These are phyloP conservation scores for Steromphala cineraria DNA, from an alignment of 2,888 invertebrate genomes.

Conservation along the genomic window DNA sequence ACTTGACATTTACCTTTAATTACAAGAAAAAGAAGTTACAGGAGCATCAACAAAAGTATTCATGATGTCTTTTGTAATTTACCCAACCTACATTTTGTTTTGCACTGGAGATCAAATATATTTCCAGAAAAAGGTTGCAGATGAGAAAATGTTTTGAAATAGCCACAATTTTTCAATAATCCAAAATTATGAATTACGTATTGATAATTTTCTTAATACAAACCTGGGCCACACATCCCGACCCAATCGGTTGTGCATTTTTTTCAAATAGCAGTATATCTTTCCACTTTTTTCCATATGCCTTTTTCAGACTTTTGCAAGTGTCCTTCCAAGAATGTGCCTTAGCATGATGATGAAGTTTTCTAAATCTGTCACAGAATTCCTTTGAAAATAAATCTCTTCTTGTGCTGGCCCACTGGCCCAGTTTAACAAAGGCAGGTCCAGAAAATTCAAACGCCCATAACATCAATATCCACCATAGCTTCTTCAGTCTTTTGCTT, in stretches of 20 bases:
- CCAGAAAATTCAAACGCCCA: constrained; percentile 75
- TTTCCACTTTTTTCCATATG: constrained; percentile 74
- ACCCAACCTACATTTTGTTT: too few species aligned
- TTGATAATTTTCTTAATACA: background rate
- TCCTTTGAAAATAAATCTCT: constrained; percentile 77
- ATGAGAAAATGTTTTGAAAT: background rate
- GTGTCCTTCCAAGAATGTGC: constrained; percentile 76
- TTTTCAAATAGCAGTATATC: constrained; percentile 73
- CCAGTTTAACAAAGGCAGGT: constrained; percentile 78
- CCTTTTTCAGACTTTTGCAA: constrained; percentile 58
- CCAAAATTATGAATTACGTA: too few species aligned
- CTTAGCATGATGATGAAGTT: constrained; percentile 71
- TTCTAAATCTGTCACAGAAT: constrained; percentile 74
- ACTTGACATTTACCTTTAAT: too few species aligned
- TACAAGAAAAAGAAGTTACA: too few species aligned
- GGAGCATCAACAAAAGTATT: too few species aligned
- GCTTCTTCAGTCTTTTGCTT: constrained; percentile 17
- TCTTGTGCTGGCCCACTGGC: constrained; percentile 78
- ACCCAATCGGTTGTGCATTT: constrained; percentile 75
- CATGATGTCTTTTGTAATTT: too few species aligned
- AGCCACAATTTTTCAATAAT: too few species aligned
- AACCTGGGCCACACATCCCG: constrained; percentile 78
- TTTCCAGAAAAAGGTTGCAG: too few species aligned
- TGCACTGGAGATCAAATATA: background rate
- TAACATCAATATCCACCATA: constrained; percentile 56